Evolutionary conservation across 2,113 vertebrate species (phyloP).

Genomic region (Daphoenositta chrysoptera): DNA sequence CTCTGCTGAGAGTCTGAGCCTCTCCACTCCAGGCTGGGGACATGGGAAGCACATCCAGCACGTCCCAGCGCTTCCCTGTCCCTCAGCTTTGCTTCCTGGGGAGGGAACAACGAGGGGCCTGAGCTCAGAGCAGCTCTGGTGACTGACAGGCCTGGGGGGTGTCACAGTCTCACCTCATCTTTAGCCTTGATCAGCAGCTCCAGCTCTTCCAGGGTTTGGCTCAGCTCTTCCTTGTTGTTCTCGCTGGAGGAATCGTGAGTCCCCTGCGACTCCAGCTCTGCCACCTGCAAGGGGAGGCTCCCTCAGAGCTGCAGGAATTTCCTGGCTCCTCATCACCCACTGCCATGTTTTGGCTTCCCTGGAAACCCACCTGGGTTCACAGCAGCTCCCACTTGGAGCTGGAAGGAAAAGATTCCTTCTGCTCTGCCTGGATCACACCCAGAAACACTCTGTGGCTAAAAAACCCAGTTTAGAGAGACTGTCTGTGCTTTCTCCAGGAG

Average conservation of each 20-base stretch:
- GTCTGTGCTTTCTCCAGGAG: background rate
- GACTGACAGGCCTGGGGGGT: background rate
- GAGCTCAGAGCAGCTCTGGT: background rate
- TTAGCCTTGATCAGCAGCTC: slow-evolving; percentile 89
- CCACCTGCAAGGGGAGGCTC: slow-evolving; percentile 69
- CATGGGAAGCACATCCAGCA: rapidly evolving
- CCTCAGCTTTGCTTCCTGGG: background rate
- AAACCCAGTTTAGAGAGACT: background rate
- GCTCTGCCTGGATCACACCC: background rate
- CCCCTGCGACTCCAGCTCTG: slow-evolving; percentile 85
- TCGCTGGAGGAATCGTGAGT: slow-evolving; percentile 69
- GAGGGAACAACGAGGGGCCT: background rate
- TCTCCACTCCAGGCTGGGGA: background rate
- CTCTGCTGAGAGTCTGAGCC: background rate
- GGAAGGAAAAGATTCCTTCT: background rate
- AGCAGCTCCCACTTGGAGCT: background rate
- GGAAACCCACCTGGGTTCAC: background rate
- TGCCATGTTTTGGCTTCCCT: background rate
- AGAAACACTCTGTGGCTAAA: background rate
- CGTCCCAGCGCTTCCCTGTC: background rate
- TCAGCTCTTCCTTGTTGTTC: slow-evolving; percentile 81
- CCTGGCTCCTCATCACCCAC: background rate
- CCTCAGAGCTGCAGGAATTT: background rate
- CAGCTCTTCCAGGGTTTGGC: slow-evolving; percentile 85
- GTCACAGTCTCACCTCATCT: slow-evolving; percentile 79